Evolutionary conservation across 2,113 vertebrate species (phyloP).

Genomic region (Upupa epops): DNA sequence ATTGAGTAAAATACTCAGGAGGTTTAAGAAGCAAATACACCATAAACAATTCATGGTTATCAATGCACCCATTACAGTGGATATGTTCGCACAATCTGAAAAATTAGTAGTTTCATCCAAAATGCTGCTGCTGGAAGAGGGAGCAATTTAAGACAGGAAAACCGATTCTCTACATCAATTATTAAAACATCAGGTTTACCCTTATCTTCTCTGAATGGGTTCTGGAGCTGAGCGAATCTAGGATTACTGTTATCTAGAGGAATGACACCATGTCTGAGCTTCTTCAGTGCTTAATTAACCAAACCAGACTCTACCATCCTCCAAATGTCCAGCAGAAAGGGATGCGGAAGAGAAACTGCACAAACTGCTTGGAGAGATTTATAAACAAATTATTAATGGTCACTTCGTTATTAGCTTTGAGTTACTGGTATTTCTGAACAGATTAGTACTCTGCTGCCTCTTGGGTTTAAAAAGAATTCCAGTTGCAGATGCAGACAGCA

Average conservation of each 20-base stretch:
- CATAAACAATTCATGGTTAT: constrained; percentile 33
- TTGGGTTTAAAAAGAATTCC: constrained; percentile 59
- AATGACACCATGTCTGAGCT: background rate
- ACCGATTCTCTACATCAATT: background rate
- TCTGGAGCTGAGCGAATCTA: background rate
- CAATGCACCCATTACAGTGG: constrained; percentile 15
- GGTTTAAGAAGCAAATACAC: constrained; percentile 35
- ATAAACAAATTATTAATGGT: background rate
- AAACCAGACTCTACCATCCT: background rate
- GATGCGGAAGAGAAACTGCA: background rate
- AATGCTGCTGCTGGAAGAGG: constrained; percentile 3
- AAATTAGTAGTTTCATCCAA: constrained; percentile 60
- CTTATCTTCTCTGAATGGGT: background rate
- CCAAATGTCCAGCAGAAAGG: background rate
- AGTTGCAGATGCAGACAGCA: constrained; percentile 61
- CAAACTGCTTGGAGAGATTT: constrained; percentile 9
- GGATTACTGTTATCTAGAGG: background rate
- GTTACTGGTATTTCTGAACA: constrained; percentile 47
- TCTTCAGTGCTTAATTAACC: background rate
- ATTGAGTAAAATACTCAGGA: constrained; percentile 8
- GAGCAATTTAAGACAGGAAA: background rate
- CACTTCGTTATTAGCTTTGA: constrained; percentile 38
- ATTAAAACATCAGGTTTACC: constrained; percentile 41
- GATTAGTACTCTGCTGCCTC: constrained; percentile 47
- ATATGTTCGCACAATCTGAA: constrained; percentile 55